phyloP scores from a whole-genome alignment of 2,888 invertebrate species.

The Pterostichus madidus region DNA sequence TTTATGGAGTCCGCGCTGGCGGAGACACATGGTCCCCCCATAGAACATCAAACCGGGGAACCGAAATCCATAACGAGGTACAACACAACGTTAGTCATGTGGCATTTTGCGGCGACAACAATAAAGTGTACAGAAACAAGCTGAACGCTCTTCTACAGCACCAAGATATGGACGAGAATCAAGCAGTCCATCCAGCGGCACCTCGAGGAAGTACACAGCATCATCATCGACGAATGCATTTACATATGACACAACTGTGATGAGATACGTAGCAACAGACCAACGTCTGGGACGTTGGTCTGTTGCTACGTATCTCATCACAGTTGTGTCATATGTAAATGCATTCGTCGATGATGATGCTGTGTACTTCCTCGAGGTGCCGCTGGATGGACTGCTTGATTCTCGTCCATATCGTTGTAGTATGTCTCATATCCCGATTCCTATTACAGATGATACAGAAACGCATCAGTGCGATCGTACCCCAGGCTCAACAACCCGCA shows the following conservation, averaged over 20 bases:
- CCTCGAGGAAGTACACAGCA: neutral
- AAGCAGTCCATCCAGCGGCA: neutral
- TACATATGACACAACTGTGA: neutral
- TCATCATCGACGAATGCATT: neutral
- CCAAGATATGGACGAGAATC: neutral
- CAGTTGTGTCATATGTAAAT: neutral
- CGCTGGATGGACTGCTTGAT: no score
- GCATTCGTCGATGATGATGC: neutral
- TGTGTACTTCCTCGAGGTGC: no score
- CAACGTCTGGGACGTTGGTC: no score
- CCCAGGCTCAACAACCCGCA: neutral
- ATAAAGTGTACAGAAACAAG: neutral
- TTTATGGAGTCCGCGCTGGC: no score
- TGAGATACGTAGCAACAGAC: neutral
- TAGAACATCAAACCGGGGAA: no score
- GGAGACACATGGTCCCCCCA: no score
- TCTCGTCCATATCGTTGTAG: neutral
- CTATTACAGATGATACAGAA: neutral
- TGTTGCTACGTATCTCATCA: no score
- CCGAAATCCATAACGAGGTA: no score
- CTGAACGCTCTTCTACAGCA: neutral
- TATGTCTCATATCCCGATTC: neutral
- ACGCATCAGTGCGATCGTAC: neutral
- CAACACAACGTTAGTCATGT: no score
- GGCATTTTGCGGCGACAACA: no score